Conservation (phyloP, 2,888 invertebrate genomes). For the Ectropis crepuscularia region DNA sequence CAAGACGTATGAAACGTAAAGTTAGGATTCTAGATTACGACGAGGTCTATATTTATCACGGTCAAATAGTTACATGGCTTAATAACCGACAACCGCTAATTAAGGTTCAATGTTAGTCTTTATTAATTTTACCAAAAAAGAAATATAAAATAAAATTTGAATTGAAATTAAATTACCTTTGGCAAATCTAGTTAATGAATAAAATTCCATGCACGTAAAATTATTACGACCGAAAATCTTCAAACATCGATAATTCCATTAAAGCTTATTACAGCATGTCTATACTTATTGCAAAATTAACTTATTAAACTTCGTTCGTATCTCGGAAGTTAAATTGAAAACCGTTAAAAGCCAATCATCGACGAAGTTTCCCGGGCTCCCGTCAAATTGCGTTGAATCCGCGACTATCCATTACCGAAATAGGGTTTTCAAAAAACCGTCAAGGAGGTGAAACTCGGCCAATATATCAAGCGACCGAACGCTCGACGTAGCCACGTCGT, state of each 20-base stretch:
- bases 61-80: too few species aligned
- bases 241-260: conserved; percentile 12
- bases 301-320: conserved; percentile 58
- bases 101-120: not conserved
- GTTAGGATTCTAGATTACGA: too few species aligned
- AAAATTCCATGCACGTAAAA: not conserved
- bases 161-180: not conserved
- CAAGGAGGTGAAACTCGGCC: conserved; percentile 67
- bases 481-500: conserved; percentile 55
- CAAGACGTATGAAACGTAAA: too few species aligned
- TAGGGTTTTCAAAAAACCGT: conserved; percentile 72
- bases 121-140: not conserved
- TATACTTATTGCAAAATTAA: conserved; percentile 27
- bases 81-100: too few species aligned
- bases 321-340: conserved; percentile 74
- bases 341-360: conserved; percentile 60
- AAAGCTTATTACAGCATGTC: conserved; percentile 19
- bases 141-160: not conserved
- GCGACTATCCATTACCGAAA: conserved; percentile 68
- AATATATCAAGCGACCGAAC: conserved; percentile 71
- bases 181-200: not conserved
- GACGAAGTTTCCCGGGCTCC: conserved; percentile 58
- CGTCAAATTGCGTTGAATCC: conserved; percentile 64
- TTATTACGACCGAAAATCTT: conserved; percentile 5
- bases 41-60: too few species aligned